Conservation (phyloP, 1,140 invertebrate genomes). For the Choristoneura fumiferana region DNA sequence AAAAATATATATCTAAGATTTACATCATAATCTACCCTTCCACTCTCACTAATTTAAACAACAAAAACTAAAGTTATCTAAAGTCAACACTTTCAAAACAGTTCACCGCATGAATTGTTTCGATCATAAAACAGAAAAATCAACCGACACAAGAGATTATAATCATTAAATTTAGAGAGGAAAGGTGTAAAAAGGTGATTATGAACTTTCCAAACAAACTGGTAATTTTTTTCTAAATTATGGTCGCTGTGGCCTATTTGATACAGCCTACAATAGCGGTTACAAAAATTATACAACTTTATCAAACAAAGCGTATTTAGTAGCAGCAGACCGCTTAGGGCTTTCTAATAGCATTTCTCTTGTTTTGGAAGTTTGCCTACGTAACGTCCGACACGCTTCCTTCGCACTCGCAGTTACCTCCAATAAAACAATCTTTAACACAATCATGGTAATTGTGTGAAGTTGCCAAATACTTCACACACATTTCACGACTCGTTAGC, state of each 20-base stretch:
- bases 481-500: constrained; percentile 12
- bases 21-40: no score
- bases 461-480: constrained; percentile 14
- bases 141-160: background rate
- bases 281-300: background rate
- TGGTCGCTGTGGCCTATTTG: background rate
- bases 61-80: background rate
- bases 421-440: background rate
- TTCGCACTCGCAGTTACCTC: background rate
- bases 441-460: constrained; percentile 15
- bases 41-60: no score
- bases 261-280: no score
- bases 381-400: no score
- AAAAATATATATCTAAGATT: no score
- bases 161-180: background rate
- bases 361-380: constrained; percentile 3
- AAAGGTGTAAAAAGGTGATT: constrained; percentile 10
- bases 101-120: background rate
- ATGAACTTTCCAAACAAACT: background rate
- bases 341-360: constrained; percentile 5
- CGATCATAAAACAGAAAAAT: background rate
- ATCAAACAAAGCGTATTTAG: background rate
- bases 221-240: background rate
- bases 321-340: background rate
- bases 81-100: background rate